A percentile compares a stretch with the other conserved stretches of the same genome.
Conservation (phyloP, 2,797 vertebrate genomes). For the Hyperoplus immaculatus region DNA sequence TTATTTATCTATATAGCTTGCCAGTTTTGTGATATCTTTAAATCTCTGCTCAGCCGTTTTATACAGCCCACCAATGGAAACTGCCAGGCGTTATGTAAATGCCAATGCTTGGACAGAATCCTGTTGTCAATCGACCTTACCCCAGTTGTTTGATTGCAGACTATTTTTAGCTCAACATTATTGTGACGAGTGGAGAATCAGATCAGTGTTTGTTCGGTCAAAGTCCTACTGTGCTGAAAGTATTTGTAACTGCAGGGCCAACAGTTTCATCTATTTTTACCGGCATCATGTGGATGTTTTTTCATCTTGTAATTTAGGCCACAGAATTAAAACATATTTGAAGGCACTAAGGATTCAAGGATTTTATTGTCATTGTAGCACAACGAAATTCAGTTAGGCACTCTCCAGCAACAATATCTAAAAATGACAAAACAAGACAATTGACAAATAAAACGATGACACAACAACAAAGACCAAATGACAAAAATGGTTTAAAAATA, state of each 20-base stretch:
- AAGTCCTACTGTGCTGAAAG: constrained; percentile 49
- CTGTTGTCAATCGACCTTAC: constrained; percentile 46
- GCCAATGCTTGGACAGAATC: constrained; percentile 35
- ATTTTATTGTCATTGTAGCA: too few relatives aligned
- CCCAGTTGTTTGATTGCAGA: constrained; percentile 49
- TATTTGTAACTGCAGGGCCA: constrained; percentile 48
- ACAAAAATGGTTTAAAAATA: too few relatives aligned
- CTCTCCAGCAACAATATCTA: too few relatives aligned
- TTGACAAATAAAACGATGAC: too few relatives aligned
- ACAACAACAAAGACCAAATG: too few relatives aligned
- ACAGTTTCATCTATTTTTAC: constrained; percentile 77
- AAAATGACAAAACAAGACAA: too few relatives aligned
- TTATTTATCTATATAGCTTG: constrained; percentile 16
- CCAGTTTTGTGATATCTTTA: constrained; percentile 1
- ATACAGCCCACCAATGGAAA: constrained; percentile 9
- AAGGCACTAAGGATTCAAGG: neutral
- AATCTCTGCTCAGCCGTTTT: constrained; percentile 11
- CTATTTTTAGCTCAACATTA: constrained; percentile 71
- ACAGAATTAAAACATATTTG: constrained; percentile 27
- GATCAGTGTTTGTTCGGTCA: constrained; percentile 57
- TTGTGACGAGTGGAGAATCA: constrained; percentile 43
- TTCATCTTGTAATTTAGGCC: constrained; percentile 52
- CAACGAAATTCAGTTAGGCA: too few relatives aligned
- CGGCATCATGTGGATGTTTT: constrained; percentile 53
- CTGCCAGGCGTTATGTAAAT: constrained; percentile 46